These are phyloP conservation scores for Syngnathus acus DNA, from an alignment of 2,797 vertebrate species.

Conservation along the genomic window DNA sequence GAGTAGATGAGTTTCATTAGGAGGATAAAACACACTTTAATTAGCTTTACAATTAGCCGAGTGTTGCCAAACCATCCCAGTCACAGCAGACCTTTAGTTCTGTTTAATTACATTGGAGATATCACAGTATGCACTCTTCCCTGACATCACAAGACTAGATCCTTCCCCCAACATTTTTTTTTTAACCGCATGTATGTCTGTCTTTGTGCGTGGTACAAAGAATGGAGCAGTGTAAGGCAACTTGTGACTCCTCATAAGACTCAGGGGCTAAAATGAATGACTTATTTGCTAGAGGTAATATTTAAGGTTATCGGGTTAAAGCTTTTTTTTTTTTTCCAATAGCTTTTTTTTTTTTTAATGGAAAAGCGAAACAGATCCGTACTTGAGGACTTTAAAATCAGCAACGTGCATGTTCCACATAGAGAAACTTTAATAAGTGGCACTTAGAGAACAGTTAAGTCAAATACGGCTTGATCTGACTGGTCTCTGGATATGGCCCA, in stretches of 20 bases:
- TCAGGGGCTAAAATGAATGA: not conserved
- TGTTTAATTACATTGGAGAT: conserved; percentile 66
- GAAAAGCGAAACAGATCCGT: too few relatives aligned
- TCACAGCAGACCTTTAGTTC: conserved; percentile 63
- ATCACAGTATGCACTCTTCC: conserved; percentile 49
- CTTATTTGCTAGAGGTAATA: not conserved
- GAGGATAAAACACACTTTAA: conserved; percentile 63
- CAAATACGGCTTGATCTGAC: conserved; percentile 60
- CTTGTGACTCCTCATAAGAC: not conserved
- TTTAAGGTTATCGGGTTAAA: not conserved
- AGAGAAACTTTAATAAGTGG: conserved; percentile 53
- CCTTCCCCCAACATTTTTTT: conserved; percentile 35
- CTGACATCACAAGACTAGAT: conserved; percentile 56
- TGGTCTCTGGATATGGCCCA: conserved; percentile 54
- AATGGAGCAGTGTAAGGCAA: not conserved
- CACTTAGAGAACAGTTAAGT: conserved; percentile 53
- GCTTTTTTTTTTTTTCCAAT: too few relatives aligned
- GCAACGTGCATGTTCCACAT: conserved; percentile 33
- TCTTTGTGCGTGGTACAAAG: conserved; percentile 11
- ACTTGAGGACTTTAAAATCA: conserved; percentile 2
- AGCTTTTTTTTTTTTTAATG: too few relatives aligned
- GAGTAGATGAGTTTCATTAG: conserved; percentile 59
- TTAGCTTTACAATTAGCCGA: conserved; percentile 64
- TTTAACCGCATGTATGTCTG: conserved; percentile 11
- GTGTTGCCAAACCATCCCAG: conserved; percentile 48